Conservation (phyloP, 2,888 invertebrate species). For the Agrotis puta region DNA sequence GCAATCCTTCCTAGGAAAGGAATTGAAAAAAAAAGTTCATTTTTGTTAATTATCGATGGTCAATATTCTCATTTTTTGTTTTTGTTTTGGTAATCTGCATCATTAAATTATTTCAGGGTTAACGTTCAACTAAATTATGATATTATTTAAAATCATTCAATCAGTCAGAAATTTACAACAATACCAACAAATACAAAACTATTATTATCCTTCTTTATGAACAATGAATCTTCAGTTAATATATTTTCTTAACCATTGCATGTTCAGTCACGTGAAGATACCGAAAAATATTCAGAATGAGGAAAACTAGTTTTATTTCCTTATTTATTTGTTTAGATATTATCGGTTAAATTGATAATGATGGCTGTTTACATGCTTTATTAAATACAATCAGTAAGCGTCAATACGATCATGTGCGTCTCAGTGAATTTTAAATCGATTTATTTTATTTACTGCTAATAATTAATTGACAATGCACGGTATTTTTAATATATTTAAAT, state of each 20-base stretch:
- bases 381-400: not conserved
- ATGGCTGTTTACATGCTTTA: not conserved
- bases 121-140: not conserved
- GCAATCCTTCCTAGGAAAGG: not conserved
- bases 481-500: too few species aligned
- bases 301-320: conserved; percentile 5
- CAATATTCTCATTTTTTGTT: not conserved
- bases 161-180: not conserved
- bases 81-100: not conserved
- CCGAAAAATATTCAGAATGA: conserved; percentile 4
- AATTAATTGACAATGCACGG: not conserved
- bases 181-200: too few species aligned
- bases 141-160: not conserved
- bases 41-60: not conserved
- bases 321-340: not conserved
- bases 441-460: not conserved
- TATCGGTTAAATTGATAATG: not conserved
- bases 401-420: not conserved
- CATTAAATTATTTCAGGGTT: not conserved
- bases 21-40: not conserved
- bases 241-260: not conserved
- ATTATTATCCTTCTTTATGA: too few species aligned
- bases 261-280: conserved; percentile 23
- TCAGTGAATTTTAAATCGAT: not conserved
- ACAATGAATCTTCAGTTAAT: not conserved